These are phyloP conservation scores for Chrysopa pallens DNA, from an alignment of 1,140 invertebrate genomes.

Conservation along the genomic window DNA sequence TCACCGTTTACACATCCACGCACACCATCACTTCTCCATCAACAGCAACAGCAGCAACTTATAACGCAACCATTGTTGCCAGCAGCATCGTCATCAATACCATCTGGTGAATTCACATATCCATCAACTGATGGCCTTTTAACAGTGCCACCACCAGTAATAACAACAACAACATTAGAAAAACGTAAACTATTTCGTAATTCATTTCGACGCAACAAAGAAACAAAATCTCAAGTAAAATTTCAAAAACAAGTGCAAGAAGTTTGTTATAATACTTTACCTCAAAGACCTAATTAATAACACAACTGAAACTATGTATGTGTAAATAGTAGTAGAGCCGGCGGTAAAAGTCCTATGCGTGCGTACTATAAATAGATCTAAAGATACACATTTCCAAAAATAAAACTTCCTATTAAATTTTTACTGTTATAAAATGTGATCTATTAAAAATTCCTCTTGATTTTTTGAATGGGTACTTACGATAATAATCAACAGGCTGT, in stretches of 20 bases:
- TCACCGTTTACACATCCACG: constrained; percentile 20
- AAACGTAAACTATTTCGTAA: neutral
- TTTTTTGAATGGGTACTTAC: too few relatives aligned
- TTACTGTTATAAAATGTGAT: too few relatives aligned
- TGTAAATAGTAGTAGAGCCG: too few relatives aligned
- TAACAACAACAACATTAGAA: neutral
- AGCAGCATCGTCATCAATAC: neutral
- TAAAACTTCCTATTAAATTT: too few relatives aligned
- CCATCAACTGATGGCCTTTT: neutral
- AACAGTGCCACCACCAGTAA: neutral
- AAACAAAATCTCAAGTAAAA: neutral
- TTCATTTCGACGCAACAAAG: neutral
- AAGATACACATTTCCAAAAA: too few relatives aligned
- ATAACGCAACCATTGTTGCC: neutral
- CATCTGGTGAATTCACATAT: neutral
- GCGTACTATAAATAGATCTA: too few relatives aligned
- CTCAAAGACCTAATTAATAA: neutral
- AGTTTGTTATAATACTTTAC: neutral
- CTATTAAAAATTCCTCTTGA: too few relatives aligned
- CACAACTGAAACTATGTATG: too few relatives aligned
- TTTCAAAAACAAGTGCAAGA: neutral
- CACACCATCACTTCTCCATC: constrained; percentile 10
- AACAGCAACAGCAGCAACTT: constrained; percentile 17
- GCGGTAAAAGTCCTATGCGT: too few relatives aligned
- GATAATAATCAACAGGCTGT: too few relatives aligned